Evolutionary conservation across 1,140 invertebrate species (phyloP).

Genomic region (Pseudomyrmex gracilis): DNA sequence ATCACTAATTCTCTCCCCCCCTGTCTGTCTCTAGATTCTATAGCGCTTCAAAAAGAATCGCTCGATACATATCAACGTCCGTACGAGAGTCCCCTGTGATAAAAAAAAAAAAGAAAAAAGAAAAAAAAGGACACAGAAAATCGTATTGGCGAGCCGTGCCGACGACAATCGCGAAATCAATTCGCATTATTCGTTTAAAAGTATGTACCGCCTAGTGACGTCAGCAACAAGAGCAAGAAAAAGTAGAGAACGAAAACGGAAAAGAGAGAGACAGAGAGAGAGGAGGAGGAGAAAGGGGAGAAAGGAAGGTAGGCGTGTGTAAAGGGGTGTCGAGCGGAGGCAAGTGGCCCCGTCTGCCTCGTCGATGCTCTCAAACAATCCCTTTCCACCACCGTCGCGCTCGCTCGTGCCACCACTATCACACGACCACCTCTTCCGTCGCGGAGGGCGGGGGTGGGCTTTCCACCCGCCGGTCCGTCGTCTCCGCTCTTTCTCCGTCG

Average conservation of each 20-base stretch:
- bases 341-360: slow-evolving; percentile 77
- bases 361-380: slow-evolving; percentile 76
- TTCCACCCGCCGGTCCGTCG: slow-evolving; percentile 35
- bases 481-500: slow-evolving; percentile 61
- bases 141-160: slow-evolving; percentile 51
- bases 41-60: slow-evolving; percentile 56
- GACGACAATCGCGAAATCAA: slow-evolving; percentile 78
- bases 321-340: slow-evolving; percentile 74
- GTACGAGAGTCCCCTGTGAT: slow-evolving; percentile 17
- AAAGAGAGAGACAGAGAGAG: slow-evolving; percentile 7
- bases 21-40: slow-evolving; percentile 44
- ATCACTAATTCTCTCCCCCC: slow-evolving; percentile 24
- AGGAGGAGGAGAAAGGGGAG: slow-evolving; percentile 2
- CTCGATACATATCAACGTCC: slow-evolving; percentile 58
- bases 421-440: slow-evolving; percentile 52
- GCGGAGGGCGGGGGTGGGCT: slow-evolving; percentile 3
- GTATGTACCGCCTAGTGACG: slow-evolving; percentile 75
- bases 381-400: slow-evolving; percentile 67
- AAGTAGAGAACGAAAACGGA: neutral
- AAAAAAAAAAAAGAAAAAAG: slow-evolving; percentile 19
- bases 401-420: slow-evolving; percentile 54
- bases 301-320: slow-evolving; percentile 62
- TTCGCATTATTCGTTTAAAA: slow-evolving; percentile 80
- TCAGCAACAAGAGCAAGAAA: slow-evolving; percentile 59
- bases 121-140: neutral